Conservation (phyloP, 1,140 invertebrate species). For the Ooceraea biroi region DNA sequence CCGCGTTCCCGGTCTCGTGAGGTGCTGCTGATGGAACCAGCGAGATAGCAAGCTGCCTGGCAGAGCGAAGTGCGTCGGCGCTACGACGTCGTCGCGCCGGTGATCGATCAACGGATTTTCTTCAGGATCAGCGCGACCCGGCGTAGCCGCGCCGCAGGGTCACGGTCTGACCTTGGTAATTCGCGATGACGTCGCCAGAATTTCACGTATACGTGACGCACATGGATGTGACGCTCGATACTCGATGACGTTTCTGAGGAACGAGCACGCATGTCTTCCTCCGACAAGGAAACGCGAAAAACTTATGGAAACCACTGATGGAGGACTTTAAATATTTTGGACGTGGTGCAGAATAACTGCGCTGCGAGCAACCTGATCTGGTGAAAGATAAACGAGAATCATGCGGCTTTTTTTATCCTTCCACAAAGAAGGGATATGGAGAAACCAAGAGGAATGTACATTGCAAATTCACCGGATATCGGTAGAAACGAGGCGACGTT, state of each 20-base stretch:
- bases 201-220: not conserved
- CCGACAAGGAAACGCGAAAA: not conserved
- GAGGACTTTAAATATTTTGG: not conserved
- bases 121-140: conserved; percentile 63
- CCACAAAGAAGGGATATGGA: too few species aligned
- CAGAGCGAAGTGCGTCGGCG: conserved; percentile 68
- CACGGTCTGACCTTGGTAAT: conserved; percentile 68
- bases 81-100: conserved; percentile 11
- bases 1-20: conserved; percentile 21
- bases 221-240: conserved; percentile 9
- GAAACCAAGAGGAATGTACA: not conserved
- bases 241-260: conserved; percentile 3
- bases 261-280: not conserved
- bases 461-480: not conserved
- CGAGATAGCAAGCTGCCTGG: conserved; percentile 24
- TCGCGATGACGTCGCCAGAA: conserved; percentile 60
- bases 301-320: not conserved
- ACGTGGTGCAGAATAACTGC: too few species aligned
- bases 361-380: too few species aligned
- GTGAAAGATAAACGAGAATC: not conserved
- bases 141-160: conserved; percentile 59
- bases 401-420: not conserved
- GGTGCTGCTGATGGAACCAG: conserved; percentile 14
- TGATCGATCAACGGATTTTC: conserved; percentile 72
- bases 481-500: not conserved